Base-by-base conservation (phyloP, 2,888 invertebrate genomes). In the Ichneumon xanthorius region DNA sequence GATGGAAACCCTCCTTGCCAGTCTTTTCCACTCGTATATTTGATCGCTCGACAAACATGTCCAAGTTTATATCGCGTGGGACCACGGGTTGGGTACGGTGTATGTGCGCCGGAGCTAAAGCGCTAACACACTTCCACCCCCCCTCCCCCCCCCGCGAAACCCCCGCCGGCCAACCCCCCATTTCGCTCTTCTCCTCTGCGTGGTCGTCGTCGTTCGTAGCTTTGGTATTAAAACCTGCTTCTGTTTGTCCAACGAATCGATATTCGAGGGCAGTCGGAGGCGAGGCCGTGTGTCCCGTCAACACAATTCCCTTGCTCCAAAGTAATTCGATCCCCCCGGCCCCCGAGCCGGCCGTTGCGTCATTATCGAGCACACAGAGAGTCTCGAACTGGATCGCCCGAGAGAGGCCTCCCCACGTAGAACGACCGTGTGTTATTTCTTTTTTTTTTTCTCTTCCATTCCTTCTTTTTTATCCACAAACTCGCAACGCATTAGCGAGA, bases 11-110 rank as follows among this genome's bases (percentile, higher is more conserved):
- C 61, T 26, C 63, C 72, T 88, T 88, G 89, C 90, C 91, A 92
- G 92, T 92, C 92, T 93, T 93, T 93, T 63, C 92, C 92, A 92
- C 92, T 93, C 92, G 92, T 92, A 93, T 92, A 92, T 92, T 93
- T 92, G 92, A 93, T 93, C 93, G 93, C 92, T 93, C 90, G 92
- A 90, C 93, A 93, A 93, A 93, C 93, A 93, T 92, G 92, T 91
- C 92, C 90, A 90, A 93, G 93, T 93, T 92, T 92, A 83, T 80
- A 92, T 92, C 90, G 91, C 90, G 88, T 88, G 90, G 89, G 86
- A 85, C 82, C 72, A 77, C 72, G 71, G 37, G 75, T 22, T 30
- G 61, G 72, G 67, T 80, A 65, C 37, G 70, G 45, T 19, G 30
- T 22, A 19, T 63, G 19, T 40, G 5, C 22, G 16, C 16, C 22